These are phyloP conservation scores for Epinephelus malabaricus DNA, from an alignment of 2,797 vertebrate genomes.

Conservation along the genomic window DNA sequence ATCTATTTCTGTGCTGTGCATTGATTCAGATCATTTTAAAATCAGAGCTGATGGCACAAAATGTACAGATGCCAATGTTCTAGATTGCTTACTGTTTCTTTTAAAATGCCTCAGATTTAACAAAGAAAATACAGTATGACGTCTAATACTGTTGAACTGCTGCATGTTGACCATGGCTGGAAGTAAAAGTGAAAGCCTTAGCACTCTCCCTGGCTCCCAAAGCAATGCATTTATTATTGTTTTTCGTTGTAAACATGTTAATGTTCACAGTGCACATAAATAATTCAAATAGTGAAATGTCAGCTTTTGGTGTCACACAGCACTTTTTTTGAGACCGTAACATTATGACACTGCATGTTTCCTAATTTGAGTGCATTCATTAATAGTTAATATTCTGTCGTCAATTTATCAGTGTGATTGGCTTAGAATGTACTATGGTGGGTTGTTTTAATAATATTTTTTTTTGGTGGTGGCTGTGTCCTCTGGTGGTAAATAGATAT, in stretches of 20 bases:
- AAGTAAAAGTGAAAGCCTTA: background rate
- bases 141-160: background rate
- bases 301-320: constrained; percentile 5
- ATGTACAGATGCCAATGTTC: no score
- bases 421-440: background rate
- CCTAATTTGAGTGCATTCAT: constrained; percentile 22
- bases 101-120: no score
- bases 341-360: constrained; percentile 21
- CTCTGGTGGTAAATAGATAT: background rate
- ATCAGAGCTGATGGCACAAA: no score
- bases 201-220: background rate
- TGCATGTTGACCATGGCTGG: background rate
- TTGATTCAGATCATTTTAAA: no score
- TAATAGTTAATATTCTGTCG: constrained; percentile 32
- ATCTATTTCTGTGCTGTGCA: no score
- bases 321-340: constrained; percentile 9
- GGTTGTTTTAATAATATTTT: background rate
- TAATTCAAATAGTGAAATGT: constrained; percentile 40
- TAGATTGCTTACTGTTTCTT: no score
- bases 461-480: background rate
- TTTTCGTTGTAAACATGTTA: constrained; percentile 25
- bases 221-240: constrained; percentile 16
- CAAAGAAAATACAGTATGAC: no score
- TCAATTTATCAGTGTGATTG: constrained; percentile 1
- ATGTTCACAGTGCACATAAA: constrained; percentile 26